phyloP scores from a whole-genome alignment of 2,888 invertebrate genomes.

The Cylindroiulus punctatus region DNA sequence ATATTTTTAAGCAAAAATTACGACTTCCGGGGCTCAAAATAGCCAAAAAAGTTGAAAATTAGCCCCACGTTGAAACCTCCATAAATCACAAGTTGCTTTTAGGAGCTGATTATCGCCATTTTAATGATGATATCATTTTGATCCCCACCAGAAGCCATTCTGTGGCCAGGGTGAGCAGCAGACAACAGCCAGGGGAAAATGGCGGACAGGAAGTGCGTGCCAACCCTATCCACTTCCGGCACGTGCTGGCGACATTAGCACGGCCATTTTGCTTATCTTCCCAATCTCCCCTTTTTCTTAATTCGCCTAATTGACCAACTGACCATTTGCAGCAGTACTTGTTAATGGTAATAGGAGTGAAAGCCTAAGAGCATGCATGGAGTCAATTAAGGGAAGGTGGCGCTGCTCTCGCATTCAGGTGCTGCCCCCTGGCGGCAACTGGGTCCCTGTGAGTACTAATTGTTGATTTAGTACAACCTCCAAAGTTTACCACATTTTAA shows the following conservation, averaged over 20 bases:
- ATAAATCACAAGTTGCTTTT: slow-evolving; percentile 25
- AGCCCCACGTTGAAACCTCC: slow-evolving; percentile 12
- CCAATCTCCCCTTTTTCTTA: slow-evolving; percentile 31
- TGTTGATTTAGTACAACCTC: too few relatives aligned
- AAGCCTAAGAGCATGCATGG: background rate
- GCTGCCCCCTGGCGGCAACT: background rate
- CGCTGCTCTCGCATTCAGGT: background rate
- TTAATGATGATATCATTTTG: slow-evolving; percentile 31
- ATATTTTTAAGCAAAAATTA: slow-evolving; percentile 26
- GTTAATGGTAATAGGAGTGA: background rate
- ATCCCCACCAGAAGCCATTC: background rate
- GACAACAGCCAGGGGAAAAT: slow-evolving; percentile 28
- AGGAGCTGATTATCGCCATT: slow-evolving; percentile 22
- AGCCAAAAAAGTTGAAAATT: slow-evolving; percentile 12
- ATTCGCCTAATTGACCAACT: slow-evolving; percentile 31
- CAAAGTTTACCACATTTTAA: too few relatives aligned
- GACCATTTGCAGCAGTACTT: slow-evolving; percentile 27
- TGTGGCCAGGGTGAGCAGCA: background rate
- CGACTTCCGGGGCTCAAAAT: slow-evolving; percentile 7
- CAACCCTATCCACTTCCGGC: background rate
- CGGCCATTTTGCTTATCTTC: slow-evolving; percentile 40
- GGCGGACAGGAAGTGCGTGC: slow-evolving; percentile 36
- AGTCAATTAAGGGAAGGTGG: background rate
- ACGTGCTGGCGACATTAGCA: background rate
- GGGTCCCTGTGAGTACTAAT: background rate